A percentile compares a stretch with the other conserved stretches of the same genome.
Conservation (phyloP, 2,797 vertebrate genomes). For the Rhincodon typus region DNA sequence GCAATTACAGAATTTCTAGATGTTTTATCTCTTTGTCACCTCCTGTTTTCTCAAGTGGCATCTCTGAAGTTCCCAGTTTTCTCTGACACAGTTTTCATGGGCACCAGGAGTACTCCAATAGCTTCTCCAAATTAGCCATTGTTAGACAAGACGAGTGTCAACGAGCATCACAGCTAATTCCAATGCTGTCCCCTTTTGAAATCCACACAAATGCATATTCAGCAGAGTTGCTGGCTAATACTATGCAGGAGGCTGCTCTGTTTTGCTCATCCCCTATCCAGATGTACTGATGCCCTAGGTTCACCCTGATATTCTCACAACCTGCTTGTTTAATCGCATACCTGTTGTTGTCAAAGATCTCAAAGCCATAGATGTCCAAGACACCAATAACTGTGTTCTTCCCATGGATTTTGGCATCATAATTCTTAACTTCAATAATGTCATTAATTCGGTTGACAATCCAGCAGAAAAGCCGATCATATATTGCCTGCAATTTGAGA, state of each 20-base stretch:
- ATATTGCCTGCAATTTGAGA: slow-evolving; percentile 74
- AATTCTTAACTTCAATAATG: slow-evolving; percentile 87
- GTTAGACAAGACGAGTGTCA: neutral
- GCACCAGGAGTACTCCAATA: neutral
- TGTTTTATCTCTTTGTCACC: neutral
- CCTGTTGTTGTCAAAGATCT: slow-evolving; percentile 99
- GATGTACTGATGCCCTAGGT: too few species aligned
- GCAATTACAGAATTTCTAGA: neutral
- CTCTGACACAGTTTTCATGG: neutral
- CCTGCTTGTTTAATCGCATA: slow-evolving; percentile 44
- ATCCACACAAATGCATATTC: neutral
- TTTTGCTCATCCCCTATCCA: neutral
- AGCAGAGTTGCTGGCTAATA: neutral
- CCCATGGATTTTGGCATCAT: slow-evolving; percentile 77
- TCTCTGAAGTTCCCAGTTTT: neutral
- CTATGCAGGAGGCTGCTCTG: neutral
- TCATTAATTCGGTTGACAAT: slow-evolving; percentile 91
- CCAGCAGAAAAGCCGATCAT: slow-evolving; percentile 95
- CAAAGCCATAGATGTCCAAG: slow-evolving; percentile 96
- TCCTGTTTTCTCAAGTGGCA: neutral
- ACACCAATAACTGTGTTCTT: slow-evolving; percentile 97
- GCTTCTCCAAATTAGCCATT: neutral
- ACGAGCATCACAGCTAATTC: neutral
- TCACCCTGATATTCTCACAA: neutral
- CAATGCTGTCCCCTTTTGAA: neutral